Conservation (phyloP, 30 jellyfish, hydroid and myxozoan genomes). For the Rhopilema esculentum region DNA sequence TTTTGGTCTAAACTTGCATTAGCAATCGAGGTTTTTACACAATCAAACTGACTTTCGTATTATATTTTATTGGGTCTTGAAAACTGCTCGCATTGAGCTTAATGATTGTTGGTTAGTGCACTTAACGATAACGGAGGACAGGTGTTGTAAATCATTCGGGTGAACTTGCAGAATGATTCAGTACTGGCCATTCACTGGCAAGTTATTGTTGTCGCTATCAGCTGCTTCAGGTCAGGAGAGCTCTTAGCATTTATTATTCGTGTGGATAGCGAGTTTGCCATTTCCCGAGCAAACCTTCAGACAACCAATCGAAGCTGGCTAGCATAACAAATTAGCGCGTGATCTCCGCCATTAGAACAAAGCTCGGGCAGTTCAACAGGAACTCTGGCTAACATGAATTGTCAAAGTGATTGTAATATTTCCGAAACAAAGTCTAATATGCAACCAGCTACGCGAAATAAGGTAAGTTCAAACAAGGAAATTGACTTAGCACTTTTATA, state of each 20-base stretch:
- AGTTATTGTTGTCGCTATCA: constrained; percentile 22
- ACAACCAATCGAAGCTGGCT: not conserved
- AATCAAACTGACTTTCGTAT: too few species aligned
- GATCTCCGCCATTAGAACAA: constrained; percentile 46
- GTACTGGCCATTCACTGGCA: constrained; percentile 25
- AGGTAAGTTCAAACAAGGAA: constrained; percentile 29
- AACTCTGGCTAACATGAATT: constrained; percentile 2
- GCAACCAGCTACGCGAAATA: constrained; percentile 31
- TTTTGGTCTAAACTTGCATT: not conserved
- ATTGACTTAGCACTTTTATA: not conserved
- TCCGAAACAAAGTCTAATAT: constrained; percentile 11
- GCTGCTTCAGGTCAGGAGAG: constrained; percentile 9
- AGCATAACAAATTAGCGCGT: not conserved
- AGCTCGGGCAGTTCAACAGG: constrained; percentile 10
- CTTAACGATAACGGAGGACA: not conserved
- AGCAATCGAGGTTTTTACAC: not conserved
- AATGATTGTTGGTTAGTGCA: not conserved
- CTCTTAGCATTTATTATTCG: constrained; percentile 1
- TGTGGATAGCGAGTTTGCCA: constrained; percentile 1
- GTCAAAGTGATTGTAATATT: constrained; percentile 13
- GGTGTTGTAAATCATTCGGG: constrained; percentile 20
- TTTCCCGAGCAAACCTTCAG: constrained; percentile 14
- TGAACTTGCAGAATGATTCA: constrained; percentile 6
- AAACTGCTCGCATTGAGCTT: not conserved
- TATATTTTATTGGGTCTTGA: not conserved